Evolutionary conservation across 2,797 vertebrate genomes (phyloP).

Genomic region (Adelosebastes latens): DNA sequence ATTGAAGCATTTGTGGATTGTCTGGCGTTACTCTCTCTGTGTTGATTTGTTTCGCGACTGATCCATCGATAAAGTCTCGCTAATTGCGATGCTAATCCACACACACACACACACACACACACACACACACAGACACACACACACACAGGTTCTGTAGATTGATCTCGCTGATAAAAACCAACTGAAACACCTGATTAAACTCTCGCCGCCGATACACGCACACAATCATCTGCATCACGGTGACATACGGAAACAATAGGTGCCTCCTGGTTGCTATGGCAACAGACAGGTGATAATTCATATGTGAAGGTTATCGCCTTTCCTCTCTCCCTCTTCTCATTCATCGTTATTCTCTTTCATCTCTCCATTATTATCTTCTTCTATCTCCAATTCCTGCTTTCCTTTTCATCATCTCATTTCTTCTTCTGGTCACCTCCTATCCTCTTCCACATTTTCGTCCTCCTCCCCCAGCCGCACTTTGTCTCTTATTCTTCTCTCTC

Average conservation of each 20-base stretch:
- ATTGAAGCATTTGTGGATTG: constrained; percentile 7
- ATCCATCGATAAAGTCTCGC: constrained; percentile 39
- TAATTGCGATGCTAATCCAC: constrained; percentile 22
- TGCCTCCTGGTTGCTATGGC: constrained; percentile 37
- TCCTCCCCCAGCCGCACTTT: background rate
- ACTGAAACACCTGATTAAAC: constrained; percentile 39
- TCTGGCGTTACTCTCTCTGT: constrained; percentile 30
- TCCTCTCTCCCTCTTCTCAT: background rate
- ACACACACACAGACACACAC: constrained; percentile 4
- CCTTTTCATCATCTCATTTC: background rate
- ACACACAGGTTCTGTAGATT: background rate
- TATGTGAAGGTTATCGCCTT: constrained; percentile 1
- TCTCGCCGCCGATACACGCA: background rate
- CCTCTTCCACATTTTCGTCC: background rate
- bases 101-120: background rate
- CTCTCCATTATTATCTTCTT: background rate
- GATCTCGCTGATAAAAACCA: constrained; percentile 3
- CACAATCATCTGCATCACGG: constrained; percentile 2
- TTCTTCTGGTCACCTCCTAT: background rate
- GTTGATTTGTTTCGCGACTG: constrained; percentile 22
- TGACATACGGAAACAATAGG: constrained; percentile 8
- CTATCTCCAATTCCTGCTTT: background rate
- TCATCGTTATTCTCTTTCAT: constrained; percentile 25
- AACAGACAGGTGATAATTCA: constrained; percentile 36
- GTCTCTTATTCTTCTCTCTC: background rate